Conservation (phyloP, 2,888 invertebrate genomes). For the Thereva unica region DNA sequence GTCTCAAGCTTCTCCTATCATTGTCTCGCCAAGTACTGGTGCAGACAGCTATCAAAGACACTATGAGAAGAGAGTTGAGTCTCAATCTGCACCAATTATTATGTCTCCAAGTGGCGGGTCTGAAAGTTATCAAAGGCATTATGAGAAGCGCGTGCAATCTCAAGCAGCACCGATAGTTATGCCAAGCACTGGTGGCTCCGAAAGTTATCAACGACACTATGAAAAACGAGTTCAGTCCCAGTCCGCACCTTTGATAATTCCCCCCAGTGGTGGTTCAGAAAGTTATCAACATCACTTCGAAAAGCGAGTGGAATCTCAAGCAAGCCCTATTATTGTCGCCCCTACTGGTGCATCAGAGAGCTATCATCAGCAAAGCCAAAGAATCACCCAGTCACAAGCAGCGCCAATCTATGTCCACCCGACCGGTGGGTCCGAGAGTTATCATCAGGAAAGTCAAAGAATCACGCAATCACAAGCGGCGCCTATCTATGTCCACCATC, state of each 20-base stretch:
- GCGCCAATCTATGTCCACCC: constrained; percentile 29
- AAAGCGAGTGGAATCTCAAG: constrained; percentile 7
- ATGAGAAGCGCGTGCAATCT: constrained; percentile 48
- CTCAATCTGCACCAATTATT: constrained; percentile 45
- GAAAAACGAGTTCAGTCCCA: constrained; percentile 45
- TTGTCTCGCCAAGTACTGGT: constrained; percentile 42
- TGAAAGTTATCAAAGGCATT: constrained; percentile 49
- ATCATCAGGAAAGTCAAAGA: constrained; percentile 43
- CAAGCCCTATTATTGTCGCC: constrained; percentile 19
- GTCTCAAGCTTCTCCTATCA: constrained; percentile 43
- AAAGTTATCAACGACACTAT: constrained; percentile 45
- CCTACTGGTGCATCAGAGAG: constrained; percentile 24
- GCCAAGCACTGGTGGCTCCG: constrained; percentile 44
- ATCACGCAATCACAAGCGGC: constrained; percentile 36
- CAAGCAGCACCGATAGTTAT: constrained; percentile 45
- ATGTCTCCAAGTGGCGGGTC: constrained; percentile 47
- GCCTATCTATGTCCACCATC: constrained; percentile 30
- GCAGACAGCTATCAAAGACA: constrained; percentile 50
- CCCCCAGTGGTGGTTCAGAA: constrained; percentile 5
- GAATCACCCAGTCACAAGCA: constrained; percentile 3
- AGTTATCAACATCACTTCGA: constrained; percentile 8
- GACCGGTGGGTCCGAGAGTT: constrained; percentile 45
- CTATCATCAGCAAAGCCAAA: constrained; percentile 22
- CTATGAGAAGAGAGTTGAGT: constrained; percentile 48
- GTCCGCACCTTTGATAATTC: constrained; percentile 43